A percentile compares a stretch with the other conserved stretches of the same genome.
These are phyloP conservation scores for Phytoseiulus persimilis DNA, from an alignment of 2,888 invertebrate genomes.

Conservation along the genomic window DNA sequence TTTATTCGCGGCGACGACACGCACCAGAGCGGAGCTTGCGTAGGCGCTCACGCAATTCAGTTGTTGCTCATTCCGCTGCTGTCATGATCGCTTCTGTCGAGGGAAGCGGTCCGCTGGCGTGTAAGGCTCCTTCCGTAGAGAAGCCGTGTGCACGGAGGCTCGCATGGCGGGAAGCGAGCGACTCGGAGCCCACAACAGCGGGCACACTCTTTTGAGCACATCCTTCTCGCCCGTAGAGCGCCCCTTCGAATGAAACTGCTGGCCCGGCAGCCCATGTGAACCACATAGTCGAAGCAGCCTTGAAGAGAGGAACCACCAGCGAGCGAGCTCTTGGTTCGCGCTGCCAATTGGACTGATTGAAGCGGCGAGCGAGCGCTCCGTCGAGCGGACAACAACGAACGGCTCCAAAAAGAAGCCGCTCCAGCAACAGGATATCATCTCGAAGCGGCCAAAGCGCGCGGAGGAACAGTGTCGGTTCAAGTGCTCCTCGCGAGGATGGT, in stretches of 20 bases:
- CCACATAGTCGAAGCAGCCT: not conserved
- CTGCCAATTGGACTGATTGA: not conserved
- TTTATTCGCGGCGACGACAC: not conserved
- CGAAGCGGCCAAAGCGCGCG: not conserved
- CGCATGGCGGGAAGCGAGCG: not conserved
- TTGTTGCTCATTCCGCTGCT: not conserved
- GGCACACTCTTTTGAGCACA: slow-evolving; percentile 36
- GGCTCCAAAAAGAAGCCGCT: not conserved
- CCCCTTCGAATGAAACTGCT: slow-evolving; percentile 19
- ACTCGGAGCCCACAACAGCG: not conserved
- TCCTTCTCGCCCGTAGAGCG: slow-evolving; percentile 18
- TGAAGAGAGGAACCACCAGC: not conserved
- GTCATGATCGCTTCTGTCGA: not conserved
- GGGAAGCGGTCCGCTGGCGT: not conserved
- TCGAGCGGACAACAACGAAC: not conserved
- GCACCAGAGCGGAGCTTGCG: not conserved
- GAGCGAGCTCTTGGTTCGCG: not conserved
- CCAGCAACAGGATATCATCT: not conserved
- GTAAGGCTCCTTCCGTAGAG: not conserved
- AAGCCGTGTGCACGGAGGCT: not conserved
- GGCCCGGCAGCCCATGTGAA: not conserved
- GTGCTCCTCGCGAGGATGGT: not conserved
- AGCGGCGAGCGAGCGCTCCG: not conserved
- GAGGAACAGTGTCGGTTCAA: not conserved
- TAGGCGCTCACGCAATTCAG: not conserved